Percentiles rank a stretch among this genome's conserved stretches.
Conservation (phyloP, 2,888 invertebrate genomes). For the Acleris literana region DNA sequence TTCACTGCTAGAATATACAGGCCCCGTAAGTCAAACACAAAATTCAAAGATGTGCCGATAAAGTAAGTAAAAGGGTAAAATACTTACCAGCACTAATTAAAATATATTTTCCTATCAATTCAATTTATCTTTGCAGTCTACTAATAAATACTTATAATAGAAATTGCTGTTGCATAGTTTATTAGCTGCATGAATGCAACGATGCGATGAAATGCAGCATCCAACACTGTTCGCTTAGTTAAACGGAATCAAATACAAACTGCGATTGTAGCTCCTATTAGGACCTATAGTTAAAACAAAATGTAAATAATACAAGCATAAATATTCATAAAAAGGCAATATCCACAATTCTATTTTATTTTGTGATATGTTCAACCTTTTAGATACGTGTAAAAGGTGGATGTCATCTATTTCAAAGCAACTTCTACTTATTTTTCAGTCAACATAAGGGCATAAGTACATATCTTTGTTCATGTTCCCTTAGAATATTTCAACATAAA, state of each 20-base stretch:
- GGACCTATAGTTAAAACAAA: neutral
- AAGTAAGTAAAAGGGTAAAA: neutral
- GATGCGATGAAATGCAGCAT: conserved; percentile 64
- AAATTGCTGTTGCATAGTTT: conserved; percentile 44
- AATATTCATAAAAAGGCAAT: neutral
- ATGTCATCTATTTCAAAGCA: too few species aligned
- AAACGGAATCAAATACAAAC: conserved; percentile 71
- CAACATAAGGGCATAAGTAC: too few species aligned
- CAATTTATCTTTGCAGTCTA: neutral
- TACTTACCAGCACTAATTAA: neutral
- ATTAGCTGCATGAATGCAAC: conserved; percentile 52
- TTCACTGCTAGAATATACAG: too few species aligned
- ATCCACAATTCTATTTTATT: too few species aligned
- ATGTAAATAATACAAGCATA: neutral
- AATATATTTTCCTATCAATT: neutral
- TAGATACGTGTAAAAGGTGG: too few species aligned
- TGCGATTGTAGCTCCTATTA: neutral
- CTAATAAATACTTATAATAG: conserved; percentile 12
- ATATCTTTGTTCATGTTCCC: too few species aligned
- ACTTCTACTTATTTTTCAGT: too few species aligned
- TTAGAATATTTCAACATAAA: too few species aligned
- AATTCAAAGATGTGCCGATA: too few species aligned
- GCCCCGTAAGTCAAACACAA: too few species aligned
- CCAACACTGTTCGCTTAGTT: conserved; percentile 62
- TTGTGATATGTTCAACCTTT: too few species aligned